Evolutionary conservation across 2,797 vertebrate genomes (phyloP).

Genomic region (Huso huso): DNA sequence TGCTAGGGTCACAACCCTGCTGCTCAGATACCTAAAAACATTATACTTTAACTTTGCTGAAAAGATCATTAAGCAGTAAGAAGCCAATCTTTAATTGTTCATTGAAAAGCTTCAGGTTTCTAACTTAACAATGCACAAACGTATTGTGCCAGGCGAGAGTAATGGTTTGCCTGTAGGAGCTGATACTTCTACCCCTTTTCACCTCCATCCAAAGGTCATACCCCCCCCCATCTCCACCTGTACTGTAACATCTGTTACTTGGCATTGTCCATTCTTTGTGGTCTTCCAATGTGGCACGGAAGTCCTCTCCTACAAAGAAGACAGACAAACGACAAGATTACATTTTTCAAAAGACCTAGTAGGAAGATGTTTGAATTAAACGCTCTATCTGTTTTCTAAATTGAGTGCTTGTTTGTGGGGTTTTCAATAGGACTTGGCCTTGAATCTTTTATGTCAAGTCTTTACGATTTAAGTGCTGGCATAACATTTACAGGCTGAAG

Average conservation of each 20-base stretch:
- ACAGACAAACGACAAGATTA: conserved; percentile 39
- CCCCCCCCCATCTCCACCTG: conserved; percentile 45
- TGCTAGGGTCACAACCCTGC: too few species aligned
- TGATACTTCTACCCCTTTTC: neutral
- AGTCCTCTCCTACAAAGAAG: conserved; percentile 50
- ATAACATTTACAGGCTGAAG: conserved; percentile 70
- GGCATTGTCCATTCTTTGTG: conserved; percentile 56
- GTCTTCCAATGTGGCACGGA: conserved; percentile 29
- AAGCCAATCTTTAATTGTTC: too few species aligned
- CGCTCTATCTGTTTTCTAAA: conserved; percentile 58
- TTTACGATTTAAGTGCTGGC: conserved; percentile 73
- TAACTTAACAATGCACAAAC: too few species aligned
- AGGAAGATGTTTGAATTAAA: conserved; percentile 63
- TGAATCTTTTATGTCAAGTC: conserved; percentile 73
- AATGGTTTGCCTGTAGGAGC: too few species aligned
- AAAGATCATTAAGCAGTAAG: too few species aligned
- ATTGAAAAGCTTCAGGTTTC: too few species aligned
- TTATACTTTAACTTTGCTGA: too few species aligned
- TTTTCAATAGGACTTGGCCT: conserved; percentile 66
- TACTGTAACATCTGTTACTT: conserved; percentile 37
- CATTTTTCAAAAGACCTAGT: conserved; percentile 50
- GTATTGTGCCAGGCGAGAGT: too few species aligned
- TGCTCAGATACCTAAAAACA: too few species aligned
- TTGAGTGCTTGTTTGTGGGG: conserved; percentile 57
- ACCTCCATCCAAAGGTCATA: conserved; percentile 47